Evolutionary conservation across 2,113 vertebrate genomes (phyloP), one percentile per base, ranked within the genome.

Genomic region (Ciconia maguari): DNA sequence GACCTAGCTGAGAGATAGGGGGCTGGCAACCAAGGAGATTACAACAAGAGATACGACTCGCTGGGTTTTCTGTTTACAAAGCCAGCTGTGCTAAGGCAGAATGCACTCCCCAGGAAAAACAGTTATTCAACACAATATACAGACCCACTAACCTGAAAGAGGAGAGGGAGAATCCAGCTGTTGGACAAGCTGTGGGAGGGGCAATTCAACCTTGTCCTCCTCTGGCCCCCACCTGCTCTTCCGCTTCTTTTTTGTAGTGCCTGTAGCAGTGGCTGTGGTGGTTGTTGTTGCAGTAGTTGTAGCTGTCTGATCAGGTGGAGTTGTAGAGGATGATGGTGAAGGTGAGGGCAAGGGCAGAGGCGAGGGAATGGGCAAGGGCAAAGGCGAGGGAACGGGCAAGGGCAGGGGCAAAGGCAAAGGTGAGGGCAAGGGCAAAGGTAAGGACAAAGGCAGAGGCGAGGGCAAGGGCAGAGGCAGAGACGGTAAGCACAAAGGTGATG

Each of bases 201-300:
- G 99, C 49, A 99, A 38, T 5, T 99, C 98, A 27, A 99, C 98
- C 93, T 99, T 99, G 65, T 99, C 99, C 26, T 99, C 99, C 82
- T 99, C 99, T 0, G 99, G 99, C 6, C 99, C 99, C 99, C 99
- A 99, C 36, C 99, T 97, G 96, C 99, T 99, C 98, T 99, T 99
- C 85, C 99, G 97, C 96, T 99, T 99, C 91, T 98, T 98, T 87
- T 99, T 99, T 10, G 97, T 41, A 7, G 89, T 89, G 77, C 92
- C 93, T 0, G 79, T 6, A 4, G 82, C 96, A 36, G 96, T 8
- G 1, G 90, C 77, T 13, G 97, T 42, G 13, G 94, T 12, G 1
- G 91, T 52, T 3, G 93, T 4, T 1, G 38, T 21, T 16, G 95
- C 83, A 4, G 97, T 4, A 2, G 64, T 58, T 4, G 97, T 51